A percentile compares a stretch with the other conserved stretches of the same genome.
Conservation (phyloP, 37 sponge, comb jelly and placozoan genomes). For the Agelas oroides region DNA sequence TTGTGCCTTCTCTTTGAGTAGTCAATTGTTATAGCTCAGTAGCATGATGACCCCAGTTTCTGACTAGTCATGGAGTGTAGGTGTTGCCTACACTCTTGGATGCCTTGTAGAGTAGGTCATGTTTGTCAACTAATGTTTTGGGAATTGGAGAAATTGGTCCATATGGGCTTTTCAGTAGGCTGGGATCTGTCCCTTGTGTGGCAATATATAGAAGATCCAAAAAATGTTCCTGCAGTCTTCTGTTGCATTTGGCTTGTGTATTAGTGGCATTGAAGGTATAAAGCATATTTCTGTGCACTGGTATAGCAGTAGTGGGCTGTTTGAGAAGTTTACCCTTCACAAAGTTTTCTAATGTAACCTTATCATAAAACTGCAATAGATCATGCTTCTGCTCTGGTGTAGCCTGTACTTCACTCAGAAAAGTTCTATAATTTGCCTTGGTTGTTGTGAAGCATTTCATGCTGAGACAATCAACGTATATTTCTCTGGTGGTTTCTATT, state of each 20-base stretch:
- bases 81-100: not conserved
- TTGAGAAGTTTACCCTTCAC: not conserved
- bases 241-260: not conserved
- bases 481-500: too few species aligned
- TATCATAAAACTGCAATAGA: not conserved
- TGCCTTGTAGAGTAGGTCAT: not conserved
- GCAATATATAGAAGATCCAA: conserved; percentile 3
- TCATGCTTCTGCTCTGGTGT: not conserved
- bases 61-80: too few species aligned
- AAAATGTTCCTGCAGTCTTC: not conserved
- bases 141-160: not conserved
- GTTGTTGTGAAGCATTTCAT: not conserved
- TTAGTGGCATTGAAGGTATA: not conserved
- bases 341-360: not conserved
- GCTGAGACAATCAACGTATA: too few species aligned
- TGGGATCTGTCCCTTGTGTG: not conserved
- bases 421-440: not conserved
- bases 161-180: not conserved
- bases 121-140: not conserved
- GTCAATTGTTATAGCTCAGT: not conserved
- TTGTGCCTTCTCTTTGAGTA: not conserved
- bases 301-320: not conserved
- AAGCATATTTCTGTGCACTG: not conserved
- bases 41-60: too few species aligned
- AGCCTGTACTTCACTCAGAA: too few species aligned